Percentiles rank a stretch among this genome's conserved stretches.
Evolutionary conservation across 2,797 vertebrate genomes (phyloP).

Genomic region (Eospalax fontanierii): DNA sequence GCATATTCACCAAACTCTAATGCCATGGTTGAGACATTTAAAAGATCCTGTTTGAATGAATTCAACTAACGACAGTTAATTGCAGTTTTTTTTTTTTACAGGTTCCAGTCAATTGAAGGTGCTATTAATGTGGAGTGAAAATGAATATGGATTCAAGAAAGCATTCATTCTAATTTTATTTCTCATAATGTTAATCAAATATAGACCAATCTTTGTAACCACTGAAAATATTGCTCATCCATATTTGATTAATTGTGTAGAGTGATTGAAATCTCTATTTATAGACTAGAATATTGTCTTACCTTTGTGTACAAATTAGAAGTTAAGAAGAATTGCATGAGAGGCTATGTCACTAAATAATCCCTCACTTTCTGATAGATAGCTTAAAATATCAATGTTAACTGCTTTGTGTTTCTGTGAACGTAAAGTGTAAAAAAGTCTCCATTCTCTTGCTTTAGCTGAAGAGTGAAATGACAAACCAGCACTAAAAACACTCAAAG

Average conservation of each 20-base stretch:
- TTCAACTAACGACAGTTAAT: conserved; percentile 83
- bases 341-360: neutral
- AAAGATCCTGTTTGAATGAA: conserved; percentile 76
- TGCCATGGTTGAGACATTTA: conserved; percentile 78
- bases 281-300: conserved; percentile 58
- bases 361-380: conserved; percentile 56
- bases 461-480: neutral
- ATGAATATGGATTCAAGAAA: conserved; percentile 84
- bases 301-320: conserved; percentile 27
- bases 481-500: neutral
- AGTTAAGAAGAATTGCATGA: conserved; percentile 56
- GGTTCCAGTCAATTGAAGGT: conserved; percentile 81
- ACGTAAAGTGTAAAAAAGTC: neutral
- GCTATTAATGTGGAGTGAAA: conserved; percentile 83
- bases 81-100: conserved; percentile 72
- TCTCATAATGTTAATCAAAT: conserved; percentile 77
- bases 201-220: conserved; percentile 71
- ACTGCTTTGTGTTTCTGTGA: neutral
- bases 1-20: conserved; percentile 77
- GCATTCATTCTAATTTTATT: conserved; percentile 66
- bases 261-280: conserved; percentile 74
- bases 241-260: conserved; percentile 80
- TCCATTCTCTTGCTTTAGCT: neutral
- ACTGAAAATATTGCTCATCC: conserved; percentile 72
- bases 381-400: neutral